Evolutionary conservation across 2,113 vertebrate genomes (phyloP).

Genomic region (Lanius ludovicianus): DNA sequence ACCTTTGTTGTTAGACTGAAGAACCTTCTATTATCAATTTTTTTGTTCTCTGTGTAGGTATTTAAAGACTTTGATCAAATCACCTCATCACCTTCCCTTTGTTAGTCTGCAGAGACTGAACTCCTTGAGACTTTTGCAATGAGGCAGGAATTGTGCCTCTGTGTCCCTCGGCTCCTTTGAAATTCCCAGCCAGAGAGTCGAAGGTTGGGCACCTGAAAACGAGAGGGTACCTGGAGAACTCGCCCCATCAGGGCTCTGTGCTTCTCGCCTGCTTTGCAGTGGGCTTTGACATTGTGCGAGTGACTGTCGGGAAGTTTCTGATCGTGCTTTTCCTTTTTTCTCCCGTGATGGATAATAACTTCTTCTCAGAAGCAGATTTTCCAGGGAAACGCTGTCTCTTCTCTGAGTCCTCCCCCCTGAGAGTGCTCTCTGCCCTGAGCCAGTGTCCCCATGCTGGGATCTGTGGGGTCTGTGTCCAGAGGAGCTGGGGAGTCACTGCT

Average conservation of each 20-base stretch:
- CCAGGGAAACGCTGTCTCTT: background rate
- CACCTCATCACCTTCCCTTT: conserved; percentile 62
- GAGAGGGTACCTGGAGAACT: conserved; percentile 23
- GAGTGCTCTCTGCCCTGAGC: background rate
- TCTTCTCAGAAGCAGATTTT: background rate
- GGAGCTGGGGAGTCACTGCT: background rate
- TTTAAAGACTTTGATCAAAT: conserved; percentile 60
- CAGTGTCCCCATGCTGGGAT: accelerated
- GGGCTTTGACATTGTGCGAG: conserved; percentile 2
- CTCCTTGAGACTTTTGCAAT: conserved; percentile 55
- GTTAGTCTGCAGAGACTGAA: conserved; percentile 54
- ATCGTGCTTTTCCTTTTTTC: background rate
- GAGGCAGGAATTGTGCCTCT: conserved; percentile 38
- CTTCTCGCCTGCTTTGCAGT: background rate
- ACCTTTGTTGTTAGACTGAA: conserved; percentile 50
- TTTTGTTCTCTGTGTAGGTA: conserved; percentile 50
- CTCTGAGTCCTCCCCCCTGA: accelerated
- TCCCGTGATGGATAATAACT: background rate
- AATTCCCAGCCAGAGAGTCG: conserved; percentile 1
- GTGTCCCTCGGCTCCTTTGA: conserved; percentile 38
- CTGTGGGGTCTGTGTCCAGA: background rate
- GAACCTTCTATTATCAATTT: conserved; percentile 36
- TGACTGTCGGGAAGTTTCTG: background rate
- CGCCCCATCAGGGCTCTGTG: background rate
- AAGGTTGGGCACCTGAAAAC: conserved; percentile 47